Evolutionary conservation across 2,797 vertebrate genomes (phyloP), one percentile per base, ranked within the genome.

Genomic region (Rhyacichthys aspro): DNA sequence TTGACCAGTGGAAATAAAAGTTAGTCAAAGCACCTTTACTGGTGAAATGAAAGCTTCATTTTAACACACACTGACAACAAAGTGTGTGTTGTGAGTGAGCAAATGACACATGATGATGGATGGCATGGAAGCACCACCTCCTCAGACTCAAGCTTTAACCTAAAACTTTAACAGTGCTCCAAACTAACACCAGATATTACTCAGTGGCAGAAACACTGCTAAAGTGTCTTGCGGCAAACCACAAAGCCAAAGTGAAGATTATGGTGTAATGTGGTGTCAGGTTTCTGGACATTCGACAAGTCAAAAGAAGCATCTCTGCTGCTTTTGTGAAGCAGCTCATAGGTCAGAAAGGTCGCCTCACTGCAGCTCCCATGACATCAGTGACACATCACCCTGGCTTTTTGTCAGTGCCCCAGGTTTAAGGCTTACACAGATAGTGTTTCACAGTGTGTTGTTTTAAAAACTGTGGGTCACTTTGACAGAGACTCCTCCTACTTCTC

Each of bases 351-450:
- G 50, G 46, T 55, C 34, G 36, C 38, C 7, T 32, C 42, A 17
- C 55, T 53, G 48, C 50, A 38, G n/a, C n/a, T n/a, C n/a, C 7
- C 0, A n/a, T 59, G 34, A 73, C 65, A 64, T 68, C 52, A 53
- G 43, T 43, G 43, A 63, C 57, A 64, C 62, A 63, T 67, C 59
- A 58, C 44, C 55, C 2, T 0, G 44, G 59, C 36, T 58, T 65
- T 9, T 12, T 18, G 41, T 19, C 10, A 1, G 8, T 39, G 42
- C 9, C 42, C 9, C 33, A 19, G 55, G 38, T 33, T 14, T 11
- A 60, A 36, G 58, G 39, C 57, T 43, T n/a, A 63, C 44, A 41
- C 19, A 6, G 65, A 32, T 81, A 62, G 41, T 56, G 46, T 81
- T 68, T 72, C 77, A 60, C 46, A 2, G 10, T 37, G 45, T 42